These are phyloP conservation scores for Alectura lathami DNA, from an alignment of 2,113 vertebrate species.

Conservation along the genomic window DNA sequence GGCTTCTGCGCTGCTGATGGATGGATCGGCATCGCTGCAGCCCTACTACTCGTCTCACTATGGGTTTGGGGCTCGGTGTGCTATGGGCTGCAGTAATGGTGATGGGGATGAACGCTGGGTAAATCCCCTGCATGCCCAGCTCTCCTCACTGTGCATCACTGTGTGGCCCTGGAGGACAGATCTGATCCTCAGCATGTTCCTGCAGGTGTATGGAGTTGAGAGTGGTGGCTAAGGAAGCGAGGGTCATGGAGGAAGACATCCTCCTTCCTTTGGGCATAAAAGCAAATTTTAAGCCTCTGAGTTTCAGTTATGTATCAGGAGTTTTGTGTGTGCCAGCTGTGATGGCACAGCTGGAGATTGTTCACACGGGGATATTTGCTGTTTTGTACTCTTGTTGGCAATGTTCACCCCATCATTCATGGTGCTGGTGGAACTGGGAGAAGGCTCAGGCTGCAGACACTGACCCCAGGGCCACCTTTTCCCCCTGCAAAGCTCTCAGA, in stretches of 20 bases:
- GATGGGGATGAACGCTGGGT: background rate
- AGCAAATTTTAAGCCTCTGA: background rate
- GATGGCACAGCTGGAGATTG: background rate
- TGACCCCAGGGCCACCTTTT: background rate
- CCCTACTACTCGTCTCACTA: background rate
- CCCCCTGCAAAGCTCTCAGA: background rate
- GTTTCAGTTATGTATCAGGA: background rate
- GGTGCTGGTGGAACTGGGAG: background rate
- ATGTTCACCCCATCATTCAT: background rate
- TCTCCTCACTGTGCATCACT: background rate
- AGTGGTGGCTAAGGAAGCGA: background rate
- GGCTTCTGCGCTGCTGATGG: no score
- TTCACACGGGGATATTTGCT: background rate
- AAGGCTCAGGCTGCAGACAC: background rate
- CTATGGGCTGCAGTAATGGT: background rate
- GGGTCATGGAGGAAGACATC: background rate
- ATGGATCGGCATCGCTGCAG: background rate
- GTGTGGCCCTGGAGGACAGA: background rate
- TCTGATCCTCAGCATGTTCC: background rate
- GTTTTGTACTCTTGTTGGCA: background rate
- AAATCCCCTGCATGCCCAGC: background rate
- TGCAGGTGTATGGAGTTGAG: background rate
- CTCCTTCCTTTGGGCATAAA: background rate
- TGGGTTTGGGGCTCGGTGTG: fast-evolving
- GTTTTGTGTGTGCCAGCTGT: fast-evolving